Evolutionary conservation across 1,140 invertebrate species (phyloP).

Genomic region (Mactra quadrangularis): DNA sequence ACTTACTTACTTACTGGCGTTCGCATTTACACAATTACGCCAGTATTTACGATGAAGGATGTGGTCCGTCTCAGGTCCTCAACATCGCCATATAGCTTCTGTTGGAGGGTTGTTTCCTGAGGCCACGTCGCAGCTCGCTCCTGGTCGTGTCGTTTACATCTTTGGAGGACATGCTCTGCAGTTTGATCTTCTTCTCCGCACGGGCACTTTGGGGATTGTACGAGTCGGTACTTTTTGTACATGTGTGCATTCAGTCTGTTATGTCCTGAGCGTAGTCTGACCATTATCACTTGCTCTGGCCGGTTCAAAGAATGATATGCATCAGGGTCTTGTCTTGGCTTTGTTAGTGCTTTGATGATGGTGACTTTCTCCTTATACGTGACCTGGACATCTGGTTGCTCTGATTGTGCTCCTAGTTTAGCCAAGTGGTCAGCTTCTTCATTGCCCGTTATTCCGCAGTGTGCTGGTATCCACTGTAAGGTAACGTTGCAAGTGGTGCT

Average conservation of each 20-base stretch:
- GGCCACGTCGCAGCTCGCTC: slow-evolving; percentile 42
- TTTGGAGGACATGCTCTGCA: too few species aligned
- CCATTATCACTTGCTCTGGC: slow-evolving; percentile 23
- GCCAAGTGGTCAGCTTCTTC: slow-evolving; percentile 45
- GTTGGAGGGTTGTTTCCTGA: not conserved
- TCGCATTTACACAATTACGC: slow-evolving; percentile 51
- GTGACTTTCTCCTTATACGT: slow-evolving; percentile 13
- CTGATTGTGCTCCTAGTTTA: slow-evolving; percentile 16
- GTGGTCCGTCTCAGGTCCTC: slow-evolving; percentile 27
- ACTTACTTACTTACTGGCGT: too few species aligned
- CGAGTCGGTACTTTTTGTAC: too few species aligned
- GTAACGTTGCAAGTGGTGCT: not conserved
- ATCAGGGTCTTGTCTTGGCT: slow-evolving; percentile 16
- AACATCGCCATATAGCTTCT: slow-evolving; percentile 30
- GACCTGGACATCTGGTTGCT: slow-evolving; percentile 30
- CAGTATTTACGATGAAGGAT: slow-evolving; percentile 63
- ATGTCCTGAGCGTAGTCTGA: slow-evolving; percentile 41
- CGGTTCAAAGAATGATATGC: slow-evolving; percentile 24
- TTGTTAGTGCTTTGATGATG: slow-evolving; percentile 33
- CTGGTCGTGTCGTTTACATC: too few species aligned
- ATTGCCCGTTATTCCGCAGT: slow-evolving; percentile 34
- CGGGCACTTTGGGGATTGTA: slow-evolving; percentile 2
- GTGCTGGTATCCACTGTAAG: slow-evolving; percentile 35
- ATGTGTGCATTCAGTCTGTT: slow-evolving; percentile 31
- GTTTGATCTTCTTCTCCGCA: not conserved